These are phyloP conservation scores for Pollachius pollachius DNA, from an alignment of 2,113 vertebrate species.

Conservation along the genomic window DNA sequence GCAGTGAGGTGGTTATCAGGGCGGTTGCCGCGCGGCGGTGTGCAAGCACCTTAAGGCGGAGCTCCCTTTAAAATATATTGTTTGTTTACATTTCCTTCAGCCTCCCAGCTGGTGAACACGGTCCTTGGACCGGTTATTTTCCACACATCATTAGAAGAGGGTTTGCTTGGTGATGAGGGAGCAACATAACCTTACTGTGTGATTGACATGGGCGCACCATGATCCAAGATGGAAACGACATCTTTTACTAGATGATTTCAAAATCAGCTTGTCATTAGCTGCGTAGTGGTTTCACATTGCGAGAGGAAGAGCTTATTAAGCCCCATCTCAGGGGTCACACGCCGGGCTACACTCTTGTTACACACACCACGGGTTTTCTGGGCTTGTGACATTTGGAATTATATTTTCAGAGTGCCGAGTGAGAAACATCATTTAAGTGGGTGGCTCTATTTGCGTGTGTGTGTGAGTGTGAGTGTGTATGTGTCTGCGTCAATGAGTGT, in stretches of 20 bases:
- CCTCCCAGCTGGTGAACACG: too few species aligned
- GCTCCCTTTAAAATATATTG: too few species aligned
- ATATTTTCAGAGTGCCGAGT: conserved; percentile 26
- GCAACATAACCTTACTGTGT: too few species aligned
- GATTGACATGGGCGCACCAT: too few species aligned
- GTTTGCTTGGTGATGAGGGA: too few species aligned
- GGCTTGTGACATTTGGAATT: conserved; percentile 33
- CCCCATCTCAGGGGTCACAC: conserved; percentile 1
- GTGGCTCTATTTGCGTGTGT: conserved; percentile 16
- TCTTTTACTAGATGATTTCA: too few species aligned
- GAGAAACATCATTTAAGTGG: conserved; percentile 29
- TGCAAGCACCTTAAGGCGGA: too few species aligned
- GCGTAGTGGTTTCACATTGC: not conserved
- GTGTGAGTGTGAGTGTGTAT: not conserved
- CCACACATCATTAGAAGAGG: too few species aligned
- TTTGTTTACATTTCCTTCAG: too few species aligned
- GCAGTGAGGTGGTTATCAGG: too few species aligned
- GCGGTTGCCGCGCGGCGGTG: too few species aligned
- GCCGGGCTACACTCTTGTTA: conserved; percentile 36
- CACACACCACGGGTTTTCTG: not conserved
- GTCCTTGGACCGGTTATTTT: too few species aligned
- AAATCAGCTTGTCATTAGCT: not conserved
- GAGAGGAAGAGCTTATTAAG: not conserved
- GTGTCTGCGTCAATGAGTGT: not conserved
- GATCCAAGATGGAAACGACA: not conserved